These are phyloP conservation scores for Cygnus olor DNA, from an alignment of 2,797 vertebrate species.

Conservation along the genomic window DNA sequence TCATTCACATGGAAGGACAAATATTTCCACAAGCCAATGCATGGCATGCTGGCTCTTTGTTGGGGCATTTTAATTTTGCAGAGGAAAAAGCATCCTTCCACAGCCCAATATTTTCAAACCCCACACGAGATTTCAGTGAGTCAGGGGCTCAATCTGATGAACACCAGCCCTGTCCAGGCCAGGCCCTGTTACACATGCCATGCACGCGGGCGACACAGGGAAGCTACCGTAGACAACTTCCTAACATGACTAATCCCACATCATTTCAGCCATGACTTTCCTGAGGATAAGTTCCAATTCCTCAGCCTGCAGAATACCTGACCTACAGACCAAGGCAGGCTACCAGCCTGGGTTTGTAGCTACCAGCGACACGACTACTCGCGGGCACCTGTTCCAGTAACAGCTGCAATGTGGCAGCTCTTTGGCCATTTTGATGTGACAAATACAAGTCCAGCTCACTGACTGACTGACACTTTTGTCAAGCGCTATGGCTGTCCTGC, in stretches of 20 bases:
- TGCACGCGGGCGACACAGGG: neutral
- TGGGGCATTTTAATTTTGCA: neutral
- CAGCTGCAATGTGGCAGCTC: neutral
- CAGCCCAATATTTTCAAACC: neutral
- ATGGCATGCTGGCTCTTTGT: neutral
- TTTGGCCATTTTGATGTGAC: neutral
- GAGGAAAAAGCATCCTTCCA: neutral
- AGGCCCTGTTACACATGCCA: neutral
- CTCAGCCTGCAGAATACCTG: neutral
- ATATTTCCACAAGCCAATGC: neutral
- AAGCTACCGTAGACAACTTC: neutral
- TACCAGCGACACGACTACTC: neutral
- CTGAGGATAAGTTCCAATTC: neutral
- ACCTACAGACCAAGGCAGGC: too few species aligned
- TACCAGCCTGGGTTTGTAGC: too few species aligned
- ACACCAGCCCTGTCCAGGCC: neutral
- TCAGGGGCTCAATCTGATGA: neutral
- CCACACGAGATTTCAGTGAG: neutral
- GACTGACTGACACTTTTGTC: neutral
- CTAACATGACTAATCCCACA: neutral
- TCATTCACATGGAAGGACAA: neutral
- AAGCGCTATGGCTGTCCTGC: neutral
- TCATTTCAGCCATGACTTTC: neutral
- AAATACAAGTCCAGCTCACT: neutral
- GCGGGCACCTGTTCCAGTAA: accelerated